phyloP scores from a whole-genome alignment of 2,797 vertebrate genomes.

The Falco naumanni region DNA sequence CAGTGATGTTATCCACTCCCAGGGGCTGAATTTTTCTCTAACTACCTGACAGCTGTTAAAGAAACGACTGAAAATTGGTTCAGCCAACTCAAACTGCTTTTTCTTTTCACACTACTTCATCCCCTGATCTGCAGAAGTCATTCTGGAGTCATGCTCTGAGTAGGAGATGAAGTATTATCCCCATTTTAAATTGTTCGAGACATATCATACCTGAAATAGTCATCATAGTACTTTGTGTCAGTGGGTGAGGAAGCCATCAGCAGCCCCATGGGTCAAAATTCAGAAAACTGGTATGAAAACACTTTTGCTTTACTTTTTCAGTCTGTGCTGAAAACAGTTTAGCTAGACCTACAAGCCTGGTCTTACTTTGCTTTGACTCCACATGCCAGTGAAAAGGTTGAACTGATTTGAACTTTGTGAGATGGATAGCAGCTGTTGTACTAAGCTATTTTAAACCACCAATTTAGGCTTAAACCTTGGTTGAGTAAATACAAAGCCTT shows the following conservation, averaged over 20 bases:
- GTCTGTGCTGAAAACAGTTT: not conserved
- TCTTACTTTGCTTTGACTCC: not conserved
- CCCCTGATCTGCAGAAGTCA: not conserved
- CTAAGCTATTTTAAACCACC: constrained; percentile 29
- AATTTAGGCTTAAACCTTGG: constrained; percentile 23
- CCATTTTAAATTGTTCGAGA: not conserved
- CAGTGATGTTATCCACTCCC: not conserved
- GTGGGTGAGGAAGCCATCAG: not conserved
- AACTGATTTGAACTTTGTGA: constrained; percentile 41
- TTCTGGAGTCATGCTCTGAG: not conserved
- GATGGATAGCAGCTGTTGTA: not conserved
- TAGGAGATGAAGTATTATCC: not conserved
- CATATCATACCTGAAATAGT: not conserved
- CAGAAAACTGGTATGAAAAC: not conserved
- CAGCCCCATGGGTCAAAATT: not conserved
- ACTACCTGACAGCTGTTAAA: not conserved
- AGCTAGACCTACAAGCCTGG: not conserved
- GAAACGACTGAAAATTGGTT: not conserved
- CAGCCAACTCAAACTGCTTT: not conserved
- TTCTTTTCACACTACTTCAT: not conserved
- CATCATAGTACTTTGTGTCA: not conserved
- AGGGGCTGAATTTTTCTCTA: not conserved
- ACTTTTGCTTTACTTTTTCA: not conserved
- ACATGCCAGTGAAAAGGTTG: not conserved
- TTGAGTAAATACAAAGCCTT: constrained; percentile 24